Evolutionary conservation across 2,797 vertebrate species (phyloP), one percentile per base, ranked within the genome.

Genomic region (Cephalopachus bancanus): DNA sequence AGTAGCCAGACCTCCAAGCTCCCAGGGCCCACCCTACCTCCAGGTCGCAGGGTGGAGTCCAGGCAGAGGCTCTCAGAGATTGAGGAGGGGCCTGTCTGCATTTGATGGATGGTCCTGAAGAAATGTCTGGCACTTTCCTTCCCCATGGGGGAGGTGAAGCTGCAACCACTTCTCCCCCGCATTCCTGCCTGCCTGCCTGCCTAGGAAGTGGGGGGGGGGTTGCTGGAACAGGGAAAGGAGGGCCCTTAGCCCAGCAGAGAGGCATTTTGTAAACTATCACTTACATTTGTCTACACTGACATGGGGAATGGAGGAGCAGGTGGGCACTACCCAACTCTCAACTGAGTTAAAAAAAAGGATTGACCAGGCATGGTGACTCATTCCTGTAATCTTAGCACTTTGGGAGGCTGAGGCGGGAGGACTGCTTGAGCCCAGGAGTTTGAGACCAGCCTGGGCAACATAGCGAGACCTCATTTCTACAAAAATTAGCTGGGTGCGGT

Each of bases 81-180:
- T 28, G 91, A 76, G 93, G 91, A 76, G 94, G 89, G 91, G 59
- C 93, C 92, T 95, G 95, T 92, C 97, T 26, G 67, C 60, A 10
- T 72, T 95, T 98, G 98, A 98, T 97, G 97, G 97, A 98, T 97
- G 92, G 92, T 49, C 60, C 94, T 84, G 90, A 83, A 98, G 97
- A 95, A 97, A 98, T 94, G 97, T 96, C 96, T 97, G 97, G 97
- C 97, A 96, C 95, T 97, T 87, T 92, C 87, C 91, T 97, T 87
- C 96, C 93, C 93, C 55, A 37, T 26, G 93, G 94, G 97, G 97
- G 98, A 96, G 95, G 94, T 83, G 81, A 94, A 55, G 94, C 88
- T 74, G 37, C 81, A 79, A 91, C 93, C 91, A 94, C 94, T 90
- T 98, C 97, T 97, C 96, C 97, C 95, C 94, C 88, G 71, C 97